Percentiles rank a stretch among this genome's conserved stretches.
phyloP scores from a whole-genome alignment of 30 jellyfish, hydroid and myxozoan genomes.

The Cassiopea xamachana region DNA sequence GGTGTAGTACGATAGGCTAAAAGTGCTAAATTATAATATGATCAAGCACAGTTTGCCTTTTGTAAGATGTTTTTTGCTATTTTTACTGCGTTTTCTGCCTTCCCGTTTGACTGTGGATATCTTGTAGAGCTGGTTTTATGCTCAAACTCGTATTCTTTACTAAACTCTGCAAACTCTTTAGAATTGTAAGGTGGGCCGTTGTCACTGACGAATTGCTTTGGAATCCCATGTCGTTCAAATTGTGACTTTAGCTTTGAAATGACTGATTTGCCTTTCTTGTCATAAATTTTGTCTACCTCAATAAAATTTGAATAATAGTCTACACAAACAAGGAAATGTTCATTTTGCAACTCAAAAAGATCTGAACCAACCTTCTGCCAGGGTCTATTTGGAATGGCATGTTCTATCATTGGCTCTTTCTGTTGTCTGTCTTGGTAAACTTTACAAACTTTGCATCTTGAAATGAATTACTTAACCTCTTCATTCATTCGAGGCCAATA shows the following conservation, averaged over 20 bases:
- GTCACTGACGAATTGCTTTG: slow-evolving; percentile 38
- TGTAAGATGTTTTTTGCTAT: slow-evolving; percentile 22
- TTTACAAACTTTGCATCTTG: slow-evolving; percentile 48
- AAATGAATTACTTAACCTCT: slow-evolving; percentile 39
- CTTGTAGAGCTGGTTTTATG: slow-evolving; percentile 40
- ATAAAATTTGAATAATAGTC: slow-evolving; percentile 28
- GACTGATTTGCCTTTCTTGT: slow-evolving; percentile 18
- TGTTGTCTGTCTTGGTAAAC: slow-evolving; percentile 5
- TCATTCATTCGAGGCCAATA: slow-evolving; percentile 48
- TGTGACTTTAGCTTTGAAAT: slow-evolving; percentile 14
- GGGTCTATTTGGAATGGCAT: slow-evolving; percentile 41
- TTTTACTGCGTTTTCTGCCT: slow-evolving; percentile 40
- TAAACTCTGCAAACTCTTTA: slow-evolving; percentile 26
- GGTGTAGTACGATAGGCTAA: slow-evolving; percentile 50
- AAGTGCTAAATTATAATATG: slow-evolving; percentile 47
- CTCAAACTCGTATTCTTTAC: slow-evolving; percentile 41
- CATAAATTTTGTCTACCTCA: slow-evolving; percentile 43
- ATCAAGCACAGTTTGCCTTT: slow-evolving; percentile 29
- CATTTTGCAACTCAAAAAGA: slow-evolving; percentile 13
- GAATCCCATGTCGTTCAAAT: slow-evolving; percentile 48
- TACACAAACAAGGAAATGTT: slow-evolving; percentile 27
- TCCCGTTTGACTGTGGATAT: slow-evolving; percentile 64
- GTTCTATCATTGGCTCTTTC: slow-evolving; percentile 40
- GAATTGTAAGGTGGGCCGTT: slow-evolving; percentile 62
- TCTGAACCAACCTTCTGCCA: slow-evolving; percentile 61